Percentiles rank a stretch among this genome's conserved stretches.
These are phyloP conservation scores for Drosophila yakuba DNA, from an alignment of 1,140 invertebrate species.

Conservation along the genomic window DNA sequence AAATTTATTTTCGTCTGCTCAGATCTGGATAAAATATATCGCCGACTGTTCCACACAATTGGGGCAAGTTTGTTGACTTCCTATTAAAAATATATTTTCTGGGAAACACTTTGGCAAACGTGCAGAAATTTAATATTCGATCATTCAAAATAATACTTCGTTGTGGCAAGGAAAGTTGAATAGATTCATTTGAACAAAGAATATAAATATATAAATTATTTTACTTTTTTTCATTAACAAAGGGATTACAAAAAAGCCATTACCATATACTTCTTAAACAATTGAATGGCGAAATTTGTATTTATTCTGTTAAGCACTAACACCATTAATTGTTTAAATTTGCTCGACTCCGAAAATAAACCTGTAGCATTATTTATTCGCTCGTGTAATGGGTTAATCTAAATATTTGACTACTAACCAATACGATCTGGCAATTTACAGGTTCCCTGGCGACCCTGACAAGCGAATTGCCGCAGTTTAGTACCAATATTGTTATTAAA, in stretches of 20 bases:
- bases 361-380: constrained; percentile 3
- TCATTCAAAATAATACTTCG: neutral
- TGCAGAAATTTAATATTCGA: neutral
- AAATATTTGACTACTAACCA: constrained; percentile 33
- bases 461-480: constrained; percentile 27
- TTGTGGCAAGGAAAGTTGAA: too few species aligned
- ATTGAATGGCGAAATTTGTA: neutral
- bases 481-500: constrained; percentile 54
- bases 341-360: constrained; percentile 11
- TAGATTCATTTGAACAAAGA: too few species aligned
- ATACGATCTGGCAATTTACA: constrained; percentile 22
- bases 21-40: constrained; percentile 9
- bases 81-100: neutral
- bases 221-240: neutral
- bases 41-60: constrained; percentile 8
- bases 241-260: neutral
- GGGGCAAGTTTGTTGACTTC: constrained; percentile 17
- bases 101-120: neutral
- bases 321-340: constrained; percentile 5
- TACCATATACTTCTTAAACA: neutral
- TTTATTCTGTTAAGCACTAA: neutral
- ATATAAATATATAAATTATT: neutral
- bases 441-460: constrained; percentile 29
- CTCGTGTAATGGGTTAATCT: neutral
- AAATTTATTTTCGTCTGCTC: constrained; percentile 1